Evolutionary conservation across 2,888 invertebrate species (phyloP).

Genomic region (Tubulanus polymorphus): DNA sequence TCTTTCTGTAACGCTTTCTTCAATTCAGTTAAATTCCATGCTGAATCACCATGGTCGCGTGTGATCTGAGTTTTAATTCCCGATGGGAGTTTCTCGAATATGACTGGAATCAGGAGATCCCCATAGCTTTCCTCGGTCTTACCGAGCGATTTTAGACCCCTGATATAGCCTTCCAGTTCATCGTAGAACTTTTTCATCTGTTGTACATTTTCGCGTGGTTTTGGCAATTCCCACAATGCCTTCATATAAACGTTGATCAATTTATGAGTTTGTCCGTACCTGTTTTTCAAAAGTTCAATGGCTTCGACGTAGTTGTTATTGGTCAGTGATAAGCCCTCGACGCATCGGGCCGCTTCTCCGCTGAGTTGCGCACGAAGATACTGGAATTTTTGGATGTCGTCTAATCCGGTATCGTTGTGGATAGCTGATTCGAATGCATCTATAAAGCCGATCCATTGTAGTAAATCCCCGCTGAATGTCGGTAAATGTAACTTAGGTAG

Average conservation of each 20-base stretch:
- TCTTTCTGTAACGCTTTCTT: background rate
- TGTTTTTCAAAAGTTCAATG: background rate
- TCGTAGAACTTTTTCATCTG: background rate
- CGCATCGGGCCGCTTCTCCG: background rate
- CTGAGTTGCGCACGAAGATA: background rate
- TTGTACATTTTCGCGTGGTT: background rate
- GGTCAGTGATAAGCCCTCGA: background rate
- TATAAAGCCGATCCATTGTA: background rate
- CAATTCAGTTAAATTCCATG: background rate
- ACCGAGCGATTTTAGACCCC: background rate
- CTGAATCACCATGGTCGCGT: background rate
- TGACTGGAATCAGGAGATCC: background rate
- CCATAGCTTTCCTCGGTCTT: background rate
- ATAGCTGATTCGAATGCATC: background rate
- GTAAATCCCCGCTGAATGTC: conserved; percentile 1
- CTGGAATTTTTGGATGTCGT: background rate
- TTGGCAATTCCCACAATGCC: background rate
- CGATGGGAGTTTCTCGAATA: background rate
- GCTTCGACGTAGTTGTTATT: background rate
- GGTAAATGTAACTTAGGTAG: background rate
- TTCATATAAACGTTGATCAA: background rate
- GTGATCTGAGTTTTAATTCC: background rate
- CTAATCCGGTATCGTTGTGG: background rate
- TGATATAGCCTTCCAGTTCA: background rate
- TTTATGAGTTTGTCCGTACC: background rate